Conservation (phyloP, 2,797 vertebrate species). For the Pelodytes ibericus region DNA sequence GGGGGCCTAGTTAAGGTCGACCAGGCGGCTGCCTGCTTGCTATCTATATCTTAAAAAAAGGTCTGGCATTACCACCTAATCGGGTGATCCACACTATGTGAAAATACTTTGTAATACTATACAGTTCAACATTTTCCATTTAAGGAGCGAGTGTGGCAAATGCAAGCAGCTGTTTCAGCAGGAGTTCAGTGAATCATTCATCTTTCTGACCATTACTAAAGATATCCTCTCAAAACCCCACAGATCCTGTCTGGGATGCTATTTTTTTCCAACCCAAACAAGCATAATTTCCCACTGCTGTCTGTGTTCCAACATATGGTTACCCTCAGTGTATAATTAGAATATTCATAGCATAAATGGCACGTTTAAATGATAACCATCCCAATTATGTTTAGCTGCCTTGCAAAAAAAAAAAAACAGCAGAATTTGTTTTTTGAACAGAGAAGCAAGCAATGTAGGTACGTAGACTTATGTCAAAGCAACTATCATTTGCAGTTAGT, state of each 20-base stretch:
- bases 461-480: no score
- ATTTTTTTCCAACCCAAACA: slow-evolving; percentile 17
- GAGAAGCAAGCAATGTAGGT: no score
- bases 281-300: background rate
- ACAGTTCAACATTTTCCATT: background rate
- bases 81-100: background rate
- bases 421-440: no score
- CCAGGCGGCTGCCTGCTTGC: no score
- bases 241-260: background rate
- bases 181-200: background rate
- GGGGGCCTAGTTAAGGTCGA: no score
- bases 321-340: background rate
- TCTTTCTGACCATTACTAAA: slow-evolving; percentile 25
- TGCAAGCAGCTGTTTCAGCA: background rate
- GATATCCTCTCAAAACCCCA: background rate
- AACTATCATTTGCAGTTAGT: no score
- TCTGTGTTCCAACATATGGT: background rate
- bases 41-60: no score
- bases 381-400: no score
- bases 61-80: background rate
- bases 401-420: no score
- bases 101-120: background rate
- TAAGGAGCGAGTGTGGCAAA: background rate
- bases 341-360: background rate
- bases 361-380: no score